A percentile compares a stretch with the other conserved stretches of the same genome.
Conservation (phyloP, 2,888 invertebrate species). For the Cephus nigrinus region DNA sequence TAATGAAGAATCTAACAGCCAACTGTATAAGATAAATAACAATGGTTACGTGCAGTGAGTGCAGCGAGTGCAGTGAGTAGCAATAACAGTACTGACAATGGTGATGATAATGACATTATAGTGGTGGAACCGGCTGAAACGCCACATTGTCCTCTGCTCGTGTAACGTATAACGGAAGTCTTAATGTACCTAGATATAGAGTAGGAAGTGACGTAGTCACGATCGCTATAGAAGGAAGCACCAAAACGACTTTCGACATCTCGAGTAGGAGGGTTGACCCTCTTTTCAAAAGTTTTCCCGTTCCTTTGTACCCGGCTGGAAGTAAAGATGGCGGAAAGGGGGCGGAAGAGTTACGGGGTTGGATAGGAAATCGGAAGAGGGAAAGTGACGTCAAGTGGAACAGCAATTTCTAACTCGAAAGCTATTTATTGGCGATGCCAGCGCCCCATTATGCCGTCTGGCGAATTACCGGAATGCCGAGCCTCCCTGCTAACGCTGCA, state of each 20-base stretch:
- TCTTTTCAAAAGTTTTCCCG: background rate
- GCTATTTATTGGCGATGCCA: background rate
- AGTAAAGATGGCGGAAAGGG: background rate
- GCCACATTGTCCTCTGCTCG: background rate
- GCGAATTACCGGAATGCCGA: background rate
- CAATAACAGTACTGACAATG: background rate
- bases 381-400: background rate
- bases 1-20: background rate
- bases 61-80: conserved; percentile 9
- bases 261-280: background rate
- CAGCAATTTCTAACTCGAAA: background rate
- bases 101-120: background rate
- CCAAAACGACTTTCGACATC: background rate
- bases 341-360: background rate
- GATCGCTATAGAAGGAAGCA: background rate
- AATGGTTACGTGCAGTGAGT: background rate
- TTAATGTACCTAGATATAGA: background rate
- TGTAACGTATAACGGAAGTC: background rate
- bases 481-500: background rate
- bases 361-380: background rate
- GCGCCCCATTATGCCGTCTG: background rate
- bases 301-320: background rate
- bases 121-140: background rate
- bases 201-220: background rate
- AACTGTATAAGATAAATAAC: background rate